Base-by-base conservation (phyloP, 1,140 invertebrate species). In the Bombus consobrinus region DNA sequence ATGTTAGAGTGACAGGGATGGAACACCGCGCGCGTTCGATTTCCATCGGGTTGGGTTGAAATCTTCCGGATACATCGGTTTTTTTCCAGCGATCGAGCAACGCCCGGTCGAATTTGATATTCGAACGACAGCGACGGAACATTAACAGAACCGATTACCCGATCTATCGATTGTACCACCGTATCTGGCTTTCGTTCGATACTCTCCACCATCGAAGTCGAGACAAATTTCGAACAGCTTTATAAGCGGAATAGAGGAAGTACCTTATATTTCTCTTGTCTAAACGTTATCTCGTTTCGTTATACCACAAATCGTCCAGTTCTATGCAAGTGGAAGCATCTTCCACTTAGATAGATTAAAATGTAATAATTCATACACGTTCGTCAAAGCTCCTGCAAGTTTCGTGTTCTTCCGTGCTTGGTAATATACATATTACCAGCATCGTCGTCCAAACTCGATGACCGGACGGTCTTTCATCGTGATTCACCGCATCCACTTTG, bases 401-500 rank as follows among this genome's bases (percentile, higher is more conserved):
- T 79, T 43, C 66, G 57, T 15, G 82, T 71, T 84, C 83, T 79
- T 84, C 72, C 64, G n/a, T 3, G 34, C 2, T 34, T 22, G 28
- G 59, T 72, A 81, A 85, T 73, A 71, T 62, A 72, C 83, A 62
- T 79, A 79, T 71, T 79, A 79, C 39, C 32, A 28, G 1, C 25
- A 13, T 71, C 66, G 76, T 62, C 53, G 83, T 71, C 68, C 25
- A 80, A 85, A 80, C 68, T 85, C 83, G 77, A 85, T 80, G 83
- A 85, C 76, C 83, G 68, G 47, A 64, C 83, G 68, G 32, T 57
- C 76, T 85, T 80, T 85, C 83, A 85, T 85, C 83, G 77, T 85
- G 83, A 85, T 85, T 85, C 77, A 80, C 83, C 83, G 83, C 83
- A 85, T 85, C 76, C 76, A 85, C 68, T 85, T 85, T 85, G 77